These are phyloP conservation scores for Scaptomyza graminum DNA, from an alignment of 1,140 invertebrate genomes.

Conservation along the genomic window DNA sequence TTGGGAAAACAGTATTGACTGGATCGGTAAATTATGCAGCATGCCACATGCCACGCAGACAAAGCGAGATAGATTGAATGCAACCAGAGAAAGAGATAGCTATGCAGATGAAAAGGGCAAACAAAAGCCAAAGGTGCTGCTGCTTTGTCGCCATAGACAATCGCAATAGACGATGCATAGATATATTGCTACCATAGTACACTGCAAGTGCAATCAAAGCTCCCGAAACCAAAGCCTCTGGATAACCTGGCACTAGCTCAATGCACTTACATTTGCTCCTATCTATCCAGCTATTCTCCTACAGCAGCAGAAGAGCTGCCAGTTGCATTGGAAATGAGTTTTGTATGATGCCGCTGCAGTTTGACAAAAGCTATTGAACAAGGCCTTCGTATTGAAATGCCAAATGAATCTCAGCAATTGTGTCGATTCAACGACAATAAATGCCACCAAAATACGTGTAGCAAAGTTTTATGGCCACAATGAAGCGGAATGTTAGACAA, in stretches of 20 bases:
- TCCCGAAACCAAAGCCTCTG: background rate
- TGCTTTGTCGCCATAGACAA: conserved; percentile 46
- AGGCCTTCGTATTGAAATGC: conserved; percentile 32
- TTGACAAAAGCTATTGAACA: background rate
- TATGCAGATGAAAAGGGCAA: conserved; percentile 55
- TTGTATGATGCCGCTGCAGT: conserved; percentile 26
- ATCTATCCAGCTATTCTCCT: too few relatives aligned
- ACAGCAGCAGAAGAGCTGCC: background rate
- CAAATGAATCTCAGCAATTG: conserved; percentile 44
- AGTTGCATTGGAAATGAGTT: conserved; percentile 41
- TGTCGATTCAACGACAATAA: conserved; percentile 23
- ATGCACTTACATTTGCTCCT: background rate
- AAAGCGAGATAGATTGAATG: conserved; percentile 36
- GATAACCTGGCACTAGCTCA: background rate
- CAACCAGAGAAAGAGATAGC: conserved; percentile 1
- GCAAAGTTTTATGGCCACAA: conserved; percentile 30
- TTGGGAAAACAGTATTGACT: conserved; percentile 79
- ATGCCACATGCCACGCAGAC: conserved; percentile 66
- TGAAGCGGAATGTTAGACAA: background rate
- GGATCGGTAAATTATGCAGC: conserved; percentile 78
- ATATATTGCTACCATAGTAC: conserved; percentile 48
- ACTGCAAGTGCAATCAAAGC: conserved; percentile 30
- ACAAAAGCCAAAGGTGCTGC: conserved; percentile 27
- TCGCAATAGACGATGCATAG: conserved; percentile 61
- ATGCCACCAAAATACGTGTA: conserved; percentile 31